A percentile compares a stretch with the other conserved stretches of the same genome.
Evolutionary conservation across 2,888 invertebrate genomes (phyloP).

Genomic region (Mamestra brassicae): DNA sequence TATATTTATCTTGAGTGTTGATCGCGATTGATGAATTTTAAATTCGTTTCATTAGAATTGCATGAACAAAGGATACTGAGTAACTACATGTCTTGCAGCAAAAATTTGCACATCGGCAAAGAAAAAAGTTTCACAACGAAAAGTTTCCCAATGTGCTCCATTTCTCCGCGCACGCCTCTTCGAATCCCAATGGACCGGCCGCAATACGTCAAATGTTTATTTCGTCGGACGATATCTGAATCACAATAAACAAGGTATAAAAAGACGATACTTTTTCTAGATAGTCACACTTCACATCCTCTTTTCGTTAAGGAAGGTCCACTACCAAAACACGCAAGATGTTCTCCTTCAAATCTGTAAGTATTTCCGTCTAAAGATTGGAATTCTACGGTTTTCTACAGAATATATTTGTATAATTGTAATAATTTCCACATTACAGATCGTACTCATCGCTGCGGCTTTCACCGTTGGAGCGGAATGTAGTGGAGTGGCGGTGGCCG

Average conservation of each 20-base stretch:
- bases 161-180: slow-evolving; percentile 84
- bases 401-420: slow-evolving; percentile 4
- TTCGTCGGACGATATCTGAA: slow-evolving; percentile 84
- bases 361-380: slow-evolving; percentile 50
- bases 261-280: slow-evolving; percentile 81
- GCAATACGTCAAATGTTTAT: slow-evolving; percentile 87
- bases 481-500: slow-evolving; percentile 80
- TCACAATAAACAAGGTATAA: slow-evolving; percentile 87
- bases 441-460: slow-evolving; percentile 85
- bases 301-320: slow-evolving; percentile 87
- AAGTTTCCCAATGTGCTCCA: slow-evolving; percentile 88
- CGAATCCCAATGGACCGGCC: slow-evolving; percentile 87
- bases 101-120: slow-evolving; percentile 54
- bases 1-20: slow-evolving; percentile 8
- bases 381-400: not conserved
- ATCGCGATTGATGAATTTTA: slow-evolving; percentile 16
- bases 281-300: slow-evolving; percentile 84
- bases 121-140: slow-evolving; percentile 80
- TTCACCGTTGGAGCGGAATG: slow-evolving; percentile 81
- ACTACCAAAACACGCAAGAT: slow-evolving; percentile 84
- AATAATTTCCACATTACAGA: slow-evolving; percentile 74
- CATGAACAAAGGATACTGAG: slow-evolving; percentile 21
- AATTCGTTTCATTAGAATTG: slow-evolving; percentile 14
- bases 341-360: slow-evolving; percentile 89
- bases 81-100: slow-evolving; percentile 62